A percentile compares a stretch with the other conserved stretches of the same genome.
Evolutionary conservation across 1,140 invertebrate species (phyloP).

Genomic region (Cardiocondyla obscurior): DNA sequence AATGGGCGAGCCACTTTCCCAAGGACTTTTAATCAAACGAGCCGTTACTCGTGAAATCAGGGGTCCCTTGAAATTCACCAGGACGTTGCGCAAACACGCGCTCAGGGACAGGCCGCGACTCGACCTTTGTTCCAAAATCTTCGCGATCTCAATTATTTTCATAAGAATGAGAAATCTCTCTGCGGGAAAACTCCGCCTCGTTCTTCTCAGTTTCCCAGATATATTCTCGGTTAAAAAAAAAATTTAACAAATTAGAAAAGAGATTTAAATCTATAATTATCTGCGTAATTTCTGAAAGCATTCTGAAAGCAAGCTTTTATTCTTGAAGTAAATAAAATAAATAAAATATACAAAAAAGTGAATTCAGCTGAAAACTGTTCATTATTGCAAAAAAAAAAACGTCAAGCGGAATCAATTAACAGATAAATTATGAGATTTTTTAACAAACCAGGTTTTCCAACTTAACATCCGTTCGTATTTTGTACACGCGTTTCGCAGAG

Average conservation of each 20-base stretch:
- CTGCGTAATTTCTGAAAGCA: neutral
- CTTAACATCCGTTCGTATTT: neutral
- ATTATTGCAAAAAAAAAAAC: too few relatives aligned
- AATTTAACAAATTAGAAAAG: neutral
- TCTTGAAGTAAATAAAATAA: neutral
- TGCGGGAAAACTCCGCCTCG: neutral
- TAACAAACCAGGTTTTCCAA: too few relatives aligned
- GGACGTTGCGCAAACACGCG: conserved; percentile 51
- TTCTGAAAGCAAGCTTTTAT: neutral
- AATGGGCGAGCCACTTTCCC: conserved; percentile 59
- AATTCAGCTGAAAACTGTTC: neutral
- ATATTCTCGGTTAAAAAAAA: neutral
- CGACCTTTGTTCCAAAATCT: neutral
- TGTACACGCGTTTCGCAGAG: neutral
- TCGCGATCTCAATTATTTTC: neutral
- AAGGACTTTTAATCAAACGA: conserved; percentile 53
- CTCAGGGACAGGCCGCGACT: conserved; percentile 9
- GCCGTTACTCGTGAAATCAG: conserved; percentile 44
- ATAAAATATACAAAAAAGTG: neutral
- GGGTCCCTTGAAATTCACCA: conserved; percentile 8
- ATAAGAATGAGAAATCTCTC: neutral
- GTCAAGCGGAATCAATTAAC: too few relatives aligned
- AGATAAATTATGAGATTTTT: too few relatives aligned
- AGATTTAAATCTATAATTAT: neutral
- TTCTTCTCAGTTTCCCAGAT: neutral